Conservation (phyloP, 2,888 invertebrate genomes). For the Phortica okadai region DNA sequence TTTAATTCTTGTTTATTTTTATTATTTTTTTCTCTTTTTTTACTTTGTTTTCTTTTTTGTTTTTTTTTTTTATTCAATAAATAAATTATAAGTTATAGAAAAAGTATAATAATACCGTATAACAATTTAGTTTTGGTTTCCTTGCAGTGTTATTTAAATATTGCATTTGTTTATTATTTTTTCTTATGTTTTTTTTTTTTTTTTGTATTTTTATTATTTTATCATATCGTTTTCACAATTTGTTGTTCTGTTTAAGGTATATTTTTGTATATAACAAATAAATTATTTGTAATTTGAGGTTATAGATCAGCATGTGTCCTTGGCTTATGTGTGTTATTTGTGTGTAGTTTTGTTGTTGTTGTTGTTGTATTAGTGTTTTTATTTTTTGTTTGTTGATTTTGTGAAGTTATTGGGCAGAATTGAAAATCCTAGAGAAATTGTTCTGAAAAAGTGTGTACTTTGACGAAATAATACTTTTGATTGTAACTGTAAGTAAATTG, state of each 20-base stretch:
- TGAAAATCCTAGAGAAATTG: not conserved
- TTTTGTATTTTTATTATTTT: constrained; percentile 34
- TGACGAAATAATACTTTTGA: constrained; percentile 49
- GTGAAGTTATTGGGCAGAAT: not conserved
- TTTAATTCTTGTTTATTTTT: constrained; percentile 49
- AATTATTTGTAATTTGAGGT: constrained; percentile 45
- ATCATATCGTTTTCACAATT: constrained; percentile 41
- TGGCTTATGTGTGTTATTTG: constrained; percentile 36
- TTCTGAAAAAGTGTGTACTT: constrained; percentile 31
- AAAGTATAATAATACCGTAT: constrained; percentile 76
- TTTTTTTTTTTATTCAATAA: constrained; percentile 67
- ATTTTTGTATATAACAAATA: constrained; percentile 44
- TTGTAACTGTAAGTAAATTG: constrained; percentile 52
- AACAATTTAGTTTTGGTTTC: constrained; percentile 71
- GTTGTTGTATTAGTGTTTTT: constrained; percentile 33
- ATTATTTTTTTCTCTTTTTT: constrained; percentile 47
- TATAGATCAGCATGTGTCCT: constrained; percentile 42
- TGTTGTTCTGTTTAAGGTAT: constrained; percentile 38
- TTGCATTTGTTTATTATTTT: constrained; percentile 46
- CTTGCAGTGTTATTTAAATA: constrained; percentile 36
- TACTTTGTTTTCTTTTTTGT: constrained; percentile 35
- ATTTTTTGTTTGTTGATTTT: constrained; percentile 7
- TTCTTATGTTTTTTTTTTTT: constrained; percentile 44
- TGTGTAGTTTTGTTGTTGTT: constrained; percentile 34
- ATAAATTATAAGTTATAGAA: constrained; percentile 75